phyloP scores from a whole-genome alignment of 1,140 invertebrate species.

The Geopemphigus sp. region DNA sequence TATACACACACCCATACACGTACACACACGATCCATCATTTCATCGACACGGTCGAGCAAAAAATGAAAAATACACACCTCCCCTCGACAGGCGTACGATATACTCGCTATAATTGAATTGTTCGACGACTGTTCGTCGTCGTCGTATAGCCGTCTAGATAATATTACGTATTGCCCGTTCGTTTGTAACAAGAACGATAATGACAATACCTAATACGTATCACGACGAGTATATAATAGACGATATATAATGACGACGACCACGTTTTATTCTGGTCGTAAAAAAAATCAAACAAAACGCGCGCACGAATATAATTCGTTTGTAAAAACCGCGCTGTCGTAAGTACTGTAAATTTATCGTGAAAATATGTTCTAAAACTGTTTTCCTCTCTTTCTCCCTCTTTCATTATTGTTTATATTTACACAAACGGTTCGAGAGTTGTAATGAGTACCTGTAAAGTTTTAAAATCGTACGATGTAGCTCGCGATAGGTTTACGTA shows the following conservation, averaged over 20 bases:
- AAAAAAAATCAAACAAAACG: not conserved
- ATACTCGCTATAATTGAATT: constrained; percentile 6
- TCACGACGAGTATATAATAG: too few species aligned
- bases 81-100: not conserved
- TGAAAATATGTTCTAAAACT: not conserved
- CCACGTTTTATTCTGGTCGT: not conserved
- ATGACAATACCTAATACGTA: not conserved
- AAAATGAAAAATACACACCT: not conserved
- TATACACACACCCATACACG: too few species aligned
- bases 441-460: too few species aligned
- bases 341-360: not conserved
- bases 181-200: too few species aligned
- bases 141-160: not conserved
- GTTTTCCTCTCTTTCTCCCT: too few species aligned
- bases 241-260: not conserved
- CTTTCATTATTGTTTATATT: not conserved
- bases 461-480: too few species aligned
- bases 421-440: not conserved
- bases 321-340: too few species aligned
- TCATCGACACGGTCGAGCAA: not conserved
- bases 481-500: not conserved
- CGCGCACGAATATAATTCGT: too few species aligned
- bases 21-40: not conserved
- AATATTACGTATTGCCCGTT: too few species aligned
- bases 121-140: not conserved